Evolutionary conservation across 2,888 invertebrate species (phyloP).

Genomic region (Carabus problematicus): DNA sequence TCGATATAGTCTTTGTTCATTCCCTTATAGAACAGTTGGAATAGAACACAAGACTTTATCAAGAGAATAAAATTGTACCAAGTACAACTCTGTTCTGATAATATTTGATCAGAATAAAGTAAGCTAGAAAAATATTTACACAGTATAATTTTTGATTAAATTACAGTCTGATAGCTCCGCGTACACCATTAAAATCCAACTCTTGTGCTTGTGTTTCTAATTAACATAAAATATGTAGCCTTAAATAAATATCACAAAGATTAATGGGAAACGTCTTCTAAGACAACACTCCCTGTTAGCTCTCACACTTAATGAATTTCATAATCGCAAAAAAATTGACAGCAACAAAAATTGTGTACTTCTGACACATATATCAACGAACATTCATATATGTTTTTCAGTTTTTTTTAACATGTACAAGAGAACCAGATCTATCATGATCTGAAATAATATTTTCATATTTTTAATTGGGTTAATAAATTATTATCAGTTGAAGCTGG

Average conservation of each 20-base stretch:
- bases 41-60: no score
- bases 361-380: not conserved
- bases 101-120: slow-evolving; percentile 6
- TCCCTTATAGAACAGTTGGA: no score
- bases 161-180: slow-evolving; percentile 17
- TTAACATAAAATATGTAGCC: slow-evolving; percentile 13
- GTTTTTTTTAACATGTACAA: slow-evolving; percentile 1
- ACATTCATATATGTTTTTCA: not conserved
- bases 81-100: no score
- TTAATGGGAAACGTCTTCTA: slow-evolving; percentile 20
- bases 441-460: no score
- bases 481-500: not conserved
- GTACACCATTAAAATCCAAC: slow-evolving; percentile 18
- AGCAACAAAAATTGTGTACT: slow-evolving; percentile 8
- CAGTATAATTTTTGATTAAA: slow-evolving; percentile 29
- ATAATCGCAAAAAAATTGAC: slow-evolving; percentile 20
- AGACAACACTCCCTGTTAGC: slow-evolving; percentile 25
- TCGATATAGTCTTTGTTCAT: no score
- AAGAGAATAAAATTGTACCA: slow-evolving; percentile 1
- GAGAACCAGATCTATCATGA: not conserved
- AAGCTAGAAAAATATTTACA: slow-evolving; percentile 29
- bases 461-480: slow-evolving; percentile 2
- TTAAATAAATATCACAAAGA: slow-evolving; percentile 29
- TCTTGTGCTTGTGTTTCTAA: slow-evolving; percentile 17
- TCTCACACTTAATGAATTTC: slow-evolving; percentile 6